Percentiles rank a stretch among this genome's conserved stretches.
phyloP scores from a whole-genome alignment of 2,113 vertebrate genomes.

The Clarias macrocephalus region DNA sequence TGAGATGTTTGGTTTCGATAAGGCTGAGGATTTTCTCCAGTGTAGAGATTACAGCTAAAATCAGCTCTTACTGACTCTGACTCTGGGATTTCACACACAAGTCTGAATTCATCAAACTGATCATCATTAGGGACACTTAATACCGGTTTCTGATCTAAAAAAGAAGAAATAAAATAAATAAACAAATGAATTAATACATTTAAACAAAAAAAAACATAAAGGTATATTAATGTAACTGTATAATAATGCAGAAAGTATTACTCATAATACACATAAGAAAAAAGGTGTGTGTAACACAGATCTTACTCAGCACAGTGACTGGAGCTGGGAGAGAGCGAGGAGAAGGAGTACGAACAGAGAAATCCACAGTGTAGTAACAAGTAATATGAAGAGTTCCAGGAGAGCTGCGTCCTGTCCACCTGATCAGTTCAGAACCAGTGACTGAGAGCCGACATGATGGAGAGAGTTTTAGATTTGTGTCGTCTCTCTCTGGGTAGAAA shows the following conservation, averaged over 20 bases:
- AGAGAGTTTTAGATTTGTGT: background rate
- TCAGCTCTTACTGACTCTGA: background rate
- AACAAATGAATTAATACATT: no score
- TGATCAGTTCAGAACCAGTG: constrained; percentile 36
- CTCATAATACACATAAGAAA: no score
- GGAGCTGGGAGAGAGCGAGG: no score
- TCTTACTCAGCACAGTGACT: no score
- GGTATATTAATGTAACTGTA: fast-evolving
- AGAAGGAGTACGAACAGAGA: no score
- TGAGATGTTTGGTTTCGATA: no score
- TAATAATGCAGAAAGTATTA: no score
- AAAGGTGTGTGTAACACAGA: no score
- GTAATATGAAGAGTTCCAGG: background rate
- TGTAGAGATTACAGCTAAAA: no score
- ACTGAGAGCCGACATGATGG: constrained; percentile 31
- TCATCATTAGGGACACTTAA: background rate
- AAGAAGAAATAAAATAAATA: background rate
- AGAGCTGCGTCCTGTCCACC: constrained; percentile 24
- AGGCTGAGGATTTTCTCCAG: no score
- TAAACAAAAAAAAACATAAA: no score
- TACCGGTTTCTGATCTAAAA: constrained; percentile 24
- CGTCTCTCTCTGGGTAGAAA: constrained; percentile 6
- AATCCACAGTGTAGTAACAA: background rate
- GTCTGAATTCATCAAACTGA: background rate
- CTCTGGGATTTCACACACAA: background rate